A percentile compares a stretch with the other conserved stretches of the same genome.
These are phyloP conservation scores for Charaxes varanes DNA, from an alignment of 1,140 invertebrate species.

Conservation along the genomic window DNA sequence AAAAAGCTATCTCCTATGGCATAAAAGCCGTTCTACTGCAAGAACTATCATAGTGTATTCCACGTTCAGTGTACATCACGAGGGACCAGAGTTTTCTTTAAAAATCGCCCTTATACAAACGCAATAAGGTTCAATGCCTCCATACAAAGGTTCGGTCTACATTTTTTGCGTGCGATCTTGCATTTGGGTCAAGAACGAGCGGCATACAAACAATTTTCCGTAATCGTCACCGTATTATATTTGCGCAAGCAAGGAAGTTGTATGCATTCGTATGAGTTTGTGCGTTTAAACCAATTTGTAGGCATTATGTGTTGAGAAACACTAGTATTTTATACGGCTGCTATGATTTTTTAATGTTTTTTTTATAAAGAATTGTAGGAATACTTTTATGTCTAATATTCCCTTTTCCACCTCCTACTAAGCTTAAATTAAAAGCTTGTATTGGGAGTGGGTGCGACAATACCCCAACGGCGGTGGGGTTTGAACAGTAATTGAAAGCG, in stretches of 20 bases:
- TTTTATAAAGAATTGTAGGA: no score
- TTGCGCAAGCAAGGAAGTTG: constrained; percentile 21
- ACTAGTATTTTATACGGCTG: no score
- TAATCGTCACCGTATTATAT: constrained; percentile 21
- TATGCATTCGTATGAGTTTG: constrained; percentile 7
- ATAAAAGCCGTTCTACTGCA: no score
- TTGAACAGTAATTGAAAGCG: no score
- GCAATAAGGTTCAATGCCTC: background rate
- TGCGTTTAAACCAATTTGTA: constrained; percentile 14
- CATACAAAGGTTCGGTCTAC: constrained; percentile 4
- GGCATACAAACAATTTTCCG: constrained; percentile 13
- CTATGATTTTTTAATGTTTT: no score
- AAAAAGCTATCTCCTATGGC: no score
- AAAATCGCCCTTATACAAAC: constrained; percentile 2
- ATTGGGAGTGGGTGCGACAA: no score
- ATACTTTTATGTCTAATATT: no score
- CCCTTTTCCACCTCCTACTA: no score
- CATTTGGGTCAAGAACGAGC: constrained; percentile 17
- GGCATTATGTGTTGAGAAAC: constrained; percentile 1
- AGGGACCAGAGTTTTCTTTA: background rate
- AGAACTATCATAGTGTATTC: no score
- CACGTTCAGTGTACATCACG: background rate
- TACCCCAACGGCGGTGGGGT: no score
- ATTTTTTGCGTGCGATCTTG: constrained; percentile 13
- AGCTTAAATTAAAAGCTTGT: no score